phyloP scores from a whole-genome alignment of 2,797 vertebrate species.

The Hyperoplus lanceolatus region DNA sequence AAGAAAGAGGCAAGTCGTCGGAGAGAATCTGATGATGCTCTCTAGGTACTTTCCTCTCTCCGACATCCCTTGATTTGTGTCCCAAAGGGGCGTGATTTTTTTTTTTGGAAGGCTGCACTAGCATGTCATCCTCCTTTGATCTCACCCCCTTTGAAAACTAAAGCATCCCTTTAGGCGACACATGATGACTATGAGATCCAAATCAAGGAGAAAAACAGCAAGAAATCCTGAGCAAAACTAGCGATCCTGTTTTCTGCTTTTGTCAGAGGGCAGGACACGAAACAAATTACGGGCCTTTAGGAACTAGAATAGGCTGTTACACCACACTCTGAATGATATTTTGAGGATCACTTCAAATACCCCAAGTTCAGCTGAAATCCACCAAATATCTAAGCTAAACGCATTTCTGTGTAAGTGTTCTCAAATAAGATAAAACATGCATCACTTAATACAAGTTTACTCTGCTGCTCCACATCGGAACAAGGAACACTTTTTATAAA shows the following conservation, averaged over 20 bases:
- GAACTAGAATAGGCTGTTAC: conserved; percentile 7
- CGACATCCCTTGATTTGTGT: conserved; percentile 67
- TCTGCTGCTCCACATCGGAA: not conserved
- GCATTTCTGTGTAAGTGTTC: not conserved
- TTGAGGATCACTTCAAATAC: not conserved
- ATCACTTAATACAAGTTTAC: not conserved
- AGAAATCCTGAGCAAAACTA: conserved; percentile 34
- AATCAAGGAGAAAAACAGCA: conserved; percentile 45
- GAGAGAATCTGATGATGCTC: conserved; percentile 45
- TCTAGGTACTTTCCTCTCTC: conserved; percentile 59
- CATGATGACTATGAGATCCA: conserved; percentile 50
- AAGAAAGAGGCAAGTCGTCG: conserved; percentile 46
- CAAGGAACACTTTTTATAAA: conserved; percentile 18
- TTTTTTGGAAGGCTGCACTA: conserved; percentile 61
- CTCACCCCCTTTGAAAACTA: conserved; percentile 59
- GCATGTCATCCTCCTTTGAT: conserved; percentile 65
- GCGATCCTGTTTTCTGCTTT: conserved; percentile 24
- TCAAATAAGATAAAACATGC: conserved; percentile 12
- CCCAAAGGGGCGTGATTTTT: conserved; percentile 44
- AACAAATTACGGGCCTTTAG: conserved; percentile 31
- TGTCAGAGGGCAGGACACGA: conserved; percentile 32
- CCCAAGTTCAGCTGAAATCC: conserved; percentile 11
- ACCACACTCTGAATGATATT: not conserved
- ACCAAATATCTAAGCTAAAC: not conserved
- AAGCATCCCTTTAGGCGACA: conserved; percentile 65